phyloP scores from a whole-genome alignment of 2,113 vertebrate species.

The Oncorhynchus keta region DNA sequence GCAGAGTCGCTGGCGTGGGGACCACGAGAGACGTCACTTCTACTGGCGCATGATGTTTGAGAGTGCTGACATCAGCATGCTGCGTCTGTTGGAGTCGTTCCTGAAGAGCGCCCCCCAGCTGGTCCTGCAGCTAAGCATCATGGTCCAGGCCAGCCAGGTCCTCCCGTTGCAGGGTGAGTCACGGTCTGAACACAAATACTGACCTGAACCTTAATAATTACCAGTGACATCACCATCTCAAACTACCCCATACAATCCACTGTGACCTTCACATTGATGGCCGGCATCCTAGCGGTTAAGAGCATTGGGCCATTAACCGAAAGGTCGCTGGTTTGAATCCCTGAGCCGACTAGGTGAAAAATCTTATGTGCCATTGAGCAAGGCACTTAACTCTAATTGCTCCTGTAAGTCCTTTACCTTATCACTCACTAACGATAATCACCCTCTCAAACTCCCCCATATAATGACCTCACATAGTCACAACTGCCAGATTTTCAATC shows the following conservation, averaged over 20 bases:
- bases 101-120: conserved; percentile 98
- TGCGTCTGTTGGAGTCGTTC: conserved; percentile 94
- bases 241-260: neutral
- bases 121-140: conserved; percentile 96
- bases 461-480: neutral
- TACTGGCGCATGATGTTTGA: conserved; percentile 97
- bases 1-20: conserved; percentile 92
- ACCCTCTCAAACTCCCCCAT: too few relatives aligned
- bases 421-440: too few relatives aligned
- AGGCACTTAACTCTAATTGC: too few relatives aligned
- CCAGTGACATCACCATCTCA: neutral
- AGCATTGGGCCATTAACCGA: too few relatives aligned
- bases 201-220: neutral
- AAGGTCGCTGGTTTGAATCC: too few relatives aligned
- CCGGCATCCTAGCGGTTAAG: too few relatives aligned
- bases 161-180: conserved; percentile 88
- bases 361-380: too few relatives aligned
- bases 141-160: conserved; percentile 79
- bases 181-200: neutral
- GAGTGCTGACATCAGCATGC: conserved; percentile 95
- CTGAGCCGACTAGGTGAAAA: too few relatives aligned
- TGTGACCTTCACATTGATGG: neutral
- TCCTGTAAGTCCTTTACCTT: too few relatives aligned
- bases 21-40: conserved; percentile 86
- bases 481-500: too few relatives aligned